Base-by-base conservation (phyloP, 2,797 vertebrate genomes). In the Gymnoscopelus microlampas region DNA sequence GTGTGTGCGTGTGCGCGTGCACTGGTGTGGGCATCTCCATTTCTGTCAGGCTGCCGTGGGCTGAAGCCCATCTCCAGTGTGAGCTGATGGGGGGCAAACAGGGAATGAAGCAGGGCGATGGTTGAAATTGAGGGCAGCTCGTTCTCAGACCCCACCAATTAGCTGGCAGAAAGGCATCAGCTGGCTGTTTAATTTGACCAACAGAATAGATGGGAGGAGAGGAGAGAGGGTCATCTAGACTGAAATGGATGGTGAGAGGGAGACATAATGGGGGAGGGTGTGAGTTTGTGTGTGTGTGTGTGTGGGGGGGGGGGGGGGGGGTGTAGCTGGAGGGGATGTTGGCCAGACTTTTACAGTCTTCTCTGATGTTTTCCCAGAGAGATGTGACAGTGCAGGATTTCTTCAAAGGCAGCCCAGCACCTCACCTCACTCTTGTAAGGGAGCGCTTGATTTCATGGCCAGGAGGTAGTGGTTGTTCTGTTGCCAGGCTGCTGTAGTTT, bases 101-200 rank as follows among this genome's bases (percentile, higher is more conserved):
- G 66, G 26, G 13, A 49, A 66, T 47, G 53, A 62, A 75, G 24
- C 1, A 4, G 60, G 48, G 9, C 3, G 3, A 63, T 61, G 74
- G 58, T 71, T 77, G 64, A 77, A 78, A 85, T 75, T 73, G 72
- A 70, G 79, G 73, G 57, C 80, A 81, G 19, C 8, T 70, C 70
- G 73, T 61, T 59, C 65, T 80, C 48, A 80, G 77, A 80, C 67
- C 15, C 66, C 71, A 74, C 39, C 74, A 66, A 64, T 79, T 78
- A 78, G 57, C 54, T 68, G 66, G 35, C 55, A 7, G 53, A 72
- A 76, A 71, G 24, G 47, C 67, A 44, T 44, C 15, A 24, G 55
- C 48, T 32, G 44, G 64, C 55, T 68, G 69, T 68, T 44, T 82
- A 68, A 80, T 78, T 74, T 77, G 51, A 72, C 70, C 23, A 39